Evolutionary conservation across 2,888 invertebrate genomes (phyloP), one percentile per base, ranked within the genome.

Genomic region (Criorhina ranunculi): DNA sequence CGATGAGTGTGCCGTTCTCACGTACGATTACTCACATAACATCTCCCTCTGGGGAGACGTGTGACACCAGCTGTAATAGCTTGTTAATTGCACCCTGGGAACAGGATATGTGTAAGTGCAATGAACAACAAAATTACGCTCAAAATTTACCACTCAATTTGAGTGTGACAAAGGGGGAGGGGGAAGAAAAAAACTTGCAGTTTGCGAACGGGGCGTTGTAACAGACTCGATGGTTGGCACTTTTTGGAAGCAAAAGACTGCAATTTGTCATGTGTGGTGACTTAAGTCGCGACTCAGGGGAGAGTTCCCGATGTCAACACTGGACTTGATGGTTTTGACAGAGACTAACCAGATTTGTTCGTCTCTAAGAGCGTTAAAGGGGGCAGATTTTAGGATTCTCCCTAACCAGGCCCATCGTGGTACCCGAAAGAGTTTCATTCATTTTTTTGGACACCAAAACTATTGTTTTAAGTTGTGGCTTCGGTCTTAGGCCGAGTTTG

Each of bases 41-140:
- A 78, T 59, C 35, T 35, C 40, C 40, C 69, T 40, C 12, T 7
- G 35, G 62, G n/a, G 76, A 51, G 55, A 57, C 49, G 69, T 78
- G 78, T 83, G 67, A 78, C 78, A 73, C 73, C 67, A 78, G 60
- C 46, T 67, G 83, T 78, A 78, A 83, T 83, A 73, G 78, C 73
- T 83, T 83, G 83, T 78, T 83, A 83, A 83, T 83, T 78, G 83
- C 53, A 78, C 60, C 66, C 66, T 55, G 8, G 42, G 29, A 78
- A 60, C 24, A 51, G 53, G 29, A 51, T 77, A 46, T 55, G 24
- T 64, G 55, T 40, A 49, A 76, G 57, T 60, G 62, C 62, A 69
- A 57, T 62, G 37, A 9, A 55, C 62, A 60, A 57, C 60, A 57
- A 60, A 62, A 55, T 1, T 19, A 9, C 60, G 75, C 53, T 69